These are phyloP conservation scores for Chaetophractus vellerosus DNA, from an alignment of 2,797 vertebrate species.

Conservation along the genomic window DNA sequence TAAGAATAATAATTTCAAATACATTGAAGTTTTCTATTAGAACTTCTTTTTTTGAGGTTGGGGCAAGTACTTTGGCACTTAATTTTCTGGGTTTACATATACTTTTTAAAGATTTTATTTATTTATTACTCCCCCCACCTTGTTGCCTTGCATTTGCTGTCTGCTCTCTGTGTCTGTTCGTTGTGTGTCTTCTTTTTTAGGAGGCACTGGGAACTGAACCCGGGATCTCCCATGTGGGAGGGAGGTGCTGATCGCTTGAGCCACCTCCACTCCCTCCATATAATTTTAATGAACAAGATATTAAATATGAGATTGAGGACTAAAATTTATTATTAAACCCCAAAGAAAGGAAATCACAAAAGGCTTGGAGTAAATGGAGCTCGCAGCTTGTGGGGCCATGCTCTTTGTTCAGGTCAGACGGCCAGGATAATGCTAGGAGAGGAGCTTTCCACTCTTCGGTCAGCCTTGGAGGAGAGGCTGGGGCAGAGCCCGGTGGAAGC, in stretches of 20 bases:
- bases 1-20: conserved; percentile 63
- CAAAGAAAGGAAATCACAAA: conserved; percentile 40
- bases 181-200: too few relatives aligned
- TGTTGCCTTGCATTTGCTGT: too few relatives aligned
- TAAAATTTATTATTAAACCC: conserved; percentile 19
- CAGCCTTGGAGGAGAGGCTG: too few relatives aligned
- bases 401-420: conserved; percentile 50
- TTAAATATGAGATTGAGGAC: conserved; percentile 34
- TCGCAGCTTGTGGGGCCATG: conserved; percentile 2
- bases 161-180: too few relatives aligned
- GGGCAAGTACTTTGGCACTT: conserved; percentile 30
- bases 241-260: too few relatives aligned
- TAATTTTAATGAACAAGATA: conserved; percentile 58
- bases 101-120: conserved; percentile 30
- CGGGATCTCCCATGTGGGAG: too few relatives aligned
- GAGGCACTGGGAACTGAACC: too few relatives aligned
- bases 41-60: conserved; percentile 26
- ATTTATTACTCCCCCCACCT: too few relatives aligned
- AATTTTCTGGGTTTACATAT: conserved; percentile 63
- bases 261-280: too few relatives aligned
- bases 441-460: not conserved
- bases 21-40: conserved; percentile 23
- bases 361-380: not conserved
- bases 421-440: not conserved
- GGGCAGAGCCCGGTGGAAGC: not conserved